These are phyloP conservation scores for Orchestia grillus DNA, from an alignment of 1,140 invertebrate genomes.

Conservation along the genomic window DNA sequence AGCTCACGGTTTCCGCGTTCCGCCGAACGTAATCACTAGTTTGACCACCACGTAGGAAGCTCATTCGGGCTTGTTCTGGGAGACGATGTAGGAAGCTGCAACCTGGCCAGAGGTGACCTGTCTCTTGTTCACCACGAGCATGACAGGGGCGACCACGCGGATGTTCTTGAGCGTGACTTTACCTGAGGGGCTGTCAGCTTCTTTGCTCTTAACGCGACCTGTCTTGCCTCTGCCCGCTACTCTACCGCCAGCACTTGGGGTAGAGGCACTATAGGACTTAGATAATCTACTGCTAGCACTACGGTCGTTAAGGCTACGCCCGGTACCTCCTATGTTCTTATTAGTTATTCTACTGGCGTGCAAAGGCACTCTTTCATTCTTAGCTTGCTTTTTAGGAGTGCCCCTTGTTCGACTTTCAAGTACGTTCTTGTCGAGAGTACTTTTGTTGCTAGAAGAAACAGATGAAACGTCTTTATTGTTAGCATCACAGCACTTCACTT, in stretches of 20 bases:
- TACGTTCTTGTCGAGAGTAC: neutral
- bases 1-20: neutral
- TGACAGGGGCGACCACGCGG: constrained; percentile 63
- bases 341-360: neutral
- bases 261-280: constrained; percentile 14
- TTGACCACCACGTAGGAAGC: neutral
- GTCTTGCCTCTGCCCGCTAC: neutral
- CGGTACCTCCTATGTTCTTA: neutral
- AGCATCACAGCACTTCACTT: neutral
- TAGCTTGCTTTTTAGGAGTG: constrained; percentile 6
- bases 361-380: neutral
- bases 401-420: neutral
- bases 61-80: constrained; percentile 66
- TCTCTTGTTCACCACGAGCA: constrained; percentile 67
- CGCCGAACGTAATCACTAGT: neutral
- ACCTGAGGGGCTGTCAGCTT: constrained; percentile 24
- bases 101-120: constrained; percentile 60
- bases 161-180: constrained; percentile 61
- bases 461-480: neutral
- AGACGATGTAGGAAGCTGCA: constrained; percentile 64
- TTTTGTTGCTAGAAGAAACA: neutral
- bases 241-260: neutral
- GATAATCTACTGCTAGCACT: constrained; percentile 32
- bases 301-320: constrained; percentile 7
- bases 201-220: neutral